Evolutionary conservation across 2,888 invertebrate species (phyloP).

Genomic region (Magallana nippona): DNA sequence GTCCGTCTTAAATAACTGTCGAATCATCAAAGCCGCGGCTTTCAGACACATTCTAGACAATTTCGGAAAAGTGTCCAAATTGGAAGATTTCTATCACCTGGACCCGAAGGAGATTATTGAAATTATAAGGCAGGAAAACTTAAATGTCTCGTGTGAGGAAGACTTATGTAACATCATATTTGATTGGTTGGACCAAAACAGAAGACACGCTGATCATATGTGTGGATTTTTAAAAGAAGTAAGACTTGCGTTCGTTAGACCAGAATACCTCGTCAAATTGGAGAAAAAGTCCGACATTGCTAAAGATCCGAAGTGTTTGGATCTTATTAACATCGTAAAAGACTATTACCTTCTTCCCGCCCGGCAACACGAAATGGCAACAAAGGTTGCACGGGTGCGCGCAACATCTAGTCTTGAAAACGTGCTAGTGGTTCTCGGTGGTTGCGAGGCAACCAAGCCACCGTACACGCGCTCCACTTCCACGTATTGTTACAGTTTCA

Average conservation of each 20-base stretch:
- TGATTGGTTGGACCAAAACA: constrained; percentile 82
- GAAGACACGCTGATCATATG: constrained; percentile 80
- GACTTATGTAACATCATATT: constrained; percentile 81
- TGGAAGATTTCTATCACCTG: constrained; percentile 79
- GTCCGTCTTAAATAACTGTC: constrained; percentile 81
- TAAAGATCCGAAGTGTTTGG: constrained; percentile 59
- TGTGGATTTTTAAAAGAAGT: constrained; percentile 63
- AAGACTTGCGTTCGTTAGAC: constrained; percentile 65
- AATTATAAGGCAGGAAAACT: constrained; percentile 80
- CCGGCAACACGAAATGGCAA: constrained; percentile 66
- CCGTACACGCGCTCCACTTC: constrained; percentile 69
- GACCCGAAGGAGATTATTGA: constrained; percentile 80
- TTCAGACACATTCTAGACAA: constrained; percentile 78
- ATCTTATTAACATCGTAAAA: constrained; percentile 66
- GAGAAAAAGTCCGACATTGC: constrained; percentile 58
- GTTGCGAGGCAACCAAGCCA: constrained; percentile 68
- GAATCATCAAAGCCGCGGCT: constrained; percentile 79
- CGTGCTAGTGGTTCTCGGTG: constrained; percentile 70
- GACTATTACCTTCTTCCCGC: constrained; percentile 69
- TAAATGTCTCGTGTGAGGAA: constrained; percentile 81
- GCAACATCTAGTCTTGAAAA: constrained; percentile 64
- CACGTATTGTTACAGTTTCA: constrained; percentile 69
- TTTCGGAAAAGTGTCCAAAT: constrained; percentile 67
- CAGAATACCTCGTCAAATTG: constrained; percentile 63
- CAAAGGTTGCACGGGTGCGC: constrained; percentile 60